phyloP scores from a whole-genome alignment of 1,140 invertebrate species.

The Drosophila jambulina region DNA sequence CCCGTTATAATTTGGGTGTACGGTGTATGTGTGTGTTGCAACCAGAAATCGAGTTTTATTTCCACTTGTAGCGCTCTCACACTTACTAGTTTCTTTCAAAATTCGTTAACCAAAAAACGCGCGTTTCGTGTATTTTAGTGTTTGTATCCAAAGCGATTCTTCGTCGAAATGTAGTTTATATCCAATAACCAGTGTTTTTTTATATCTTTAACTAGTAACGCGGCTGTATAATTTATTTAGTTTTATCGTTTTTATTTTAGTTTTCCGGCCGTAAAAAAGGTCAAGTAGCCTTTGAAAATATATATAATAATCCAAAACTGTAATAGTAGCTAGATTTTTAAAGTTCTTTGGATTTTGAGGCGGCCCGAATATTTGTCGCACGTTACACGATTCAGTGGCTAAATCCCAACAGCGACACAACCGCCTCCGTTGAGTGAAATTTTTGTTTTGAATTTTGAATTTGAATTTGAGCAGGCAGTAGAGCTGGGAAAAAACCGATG shows the following conservation, averaged over 20 bases:
- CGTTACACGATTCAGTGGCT: not conserved
- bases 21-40: slow-evolving; percentile 38
- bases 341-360: not conserved
- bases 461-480: too few species aligned
- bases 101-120: slow-evolving; percentile 50
- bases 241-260: not conserved
- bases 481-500: too few species aligned
- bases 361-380: not conserved
- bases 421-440: not conserved
- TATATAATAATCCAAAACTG: not conserved
- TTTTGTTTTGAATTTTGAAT: not conserved
- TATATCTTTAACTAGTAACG: slow-evolving; percentile 2
- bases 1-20: slow-evolving; percentile 57
- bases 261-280: not conserved
- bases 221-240: not conserved
- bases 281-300: not conserved
- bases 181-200: slow-evolving; percentile 6
- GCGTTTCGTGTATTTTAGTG: slow-evolving; percentile 25
- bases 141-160: slow-evolving; percentile 2
- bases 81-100: slow-evolving; percentile 33
- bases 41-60: slow-evolving; percentile 49
- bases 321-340: not conserved
- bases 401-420: not conserved
- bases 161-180: slow-evolving; percentile 2
- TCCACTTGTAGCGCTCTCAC: slow-evolving; percentile 67